Percentiles rank a stretch among this genome's conserved stretches.
These are phyloP conservation scores for Eledona agricola DNA, from an alignment of 2,888 invertebrate species.

Conservation along the genomic window DNA sequence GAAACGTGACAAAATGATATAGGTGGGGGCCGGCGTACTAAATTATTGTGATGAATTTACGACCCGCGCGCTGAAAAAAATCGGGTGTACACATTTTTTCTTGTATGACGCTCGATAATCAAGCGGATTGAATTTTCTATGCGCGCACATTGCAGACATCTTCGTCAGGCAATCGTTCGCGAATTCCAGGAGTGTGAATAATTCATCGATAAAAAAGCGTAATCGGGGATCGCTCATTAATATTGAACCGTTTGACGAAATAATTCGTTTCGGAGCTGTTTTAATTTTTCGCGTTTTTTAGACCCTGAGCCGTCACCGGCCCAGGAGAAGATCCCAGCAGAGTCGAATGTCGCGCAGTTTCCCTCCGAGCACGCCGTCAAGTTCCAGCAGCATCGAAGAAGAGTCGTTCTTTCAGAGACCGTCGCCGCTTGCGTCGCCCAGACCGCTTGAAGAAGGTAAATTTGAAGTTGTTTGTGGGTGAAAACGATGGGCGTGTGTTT, in stretches of 20 bases:
- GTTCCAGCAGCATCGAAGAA: conserved; percentile 59
- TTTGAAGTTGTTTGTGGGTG: conserved; percentile 11
- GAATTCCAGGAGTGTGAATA: too few relatives aligned
- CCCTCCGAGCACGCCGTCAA: conserved; percentile 63
- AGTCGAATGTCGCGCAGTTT: conserved; percentile 79
- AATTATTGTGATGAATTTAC: too few relatives aligned
- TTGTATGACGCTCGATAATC: too few relatives aligned
- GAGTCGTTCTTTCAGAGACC: conserved; percentile 69
- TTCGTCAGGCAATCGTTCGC: too few relatives aligned
- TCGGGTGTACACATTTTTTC: too few relatives aligned
- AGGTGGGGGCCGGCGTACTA: too few relatives aligned
- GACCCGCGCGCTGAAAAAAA: too few relatives aligned
- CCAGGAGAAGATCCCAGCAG: conserved; percentile 67
- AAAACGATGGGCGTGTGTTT: background rate
- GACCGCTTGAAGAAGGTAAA: conserved; percentile 48
- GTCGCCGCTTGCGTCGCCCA: conserved; percentile 63
- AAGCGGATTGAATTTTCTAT: too few relatives aligned
- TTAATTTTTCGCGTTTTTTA: conserved; percentile 49
- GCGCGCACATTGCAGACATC: too few relatives aligned
- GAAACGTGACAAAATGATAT: too few relatives aligned
- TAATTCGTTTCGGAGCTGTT: conserved; percentile 13
- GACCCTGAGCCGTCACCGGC: conserved; percentile 70
- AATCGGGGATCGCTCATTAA: conserved; percentile 22
- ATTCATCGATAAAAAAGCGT: conserved; percentile 21
- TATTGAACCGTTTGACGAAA: conserved; percentile 14